A percentile compares a stretch with the other conserved stretches of the same genome.
phyloP scores from a whole-genome alignment of 2,113 vertebrate genomes.

The Pseudolaguvia tuberculata region DNA sequence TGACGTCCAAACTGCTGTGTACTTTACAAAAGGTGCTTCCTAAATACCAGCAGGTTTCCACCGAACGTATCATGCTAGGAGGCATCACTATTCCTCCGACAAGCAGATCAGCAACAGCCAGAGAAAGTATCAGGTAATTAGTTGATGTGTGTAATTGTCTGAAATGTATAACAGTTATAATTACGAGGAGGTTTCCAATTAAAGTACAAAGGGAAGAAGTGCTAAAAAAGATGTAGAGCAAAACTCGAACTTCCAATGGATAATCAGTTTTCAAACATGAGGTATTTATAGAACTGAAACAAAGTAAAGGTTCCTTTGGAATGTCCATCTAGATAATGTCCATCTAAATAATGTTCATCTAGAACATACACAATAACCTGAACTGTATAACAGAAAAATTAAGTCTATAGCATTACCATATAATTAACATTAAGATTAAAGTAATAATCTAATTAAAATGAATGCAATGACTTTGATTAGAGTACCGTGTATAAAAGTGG shows the following conservation, averaged over 20 bases:
- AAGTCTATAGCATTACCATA: neutral
- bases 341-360: constrained; percentile 38
- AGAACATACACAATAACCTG: neutral
- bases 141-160: constrained; percentile 61
- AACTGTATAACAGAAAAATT: neutral
- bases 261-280: constrained; percentile 69
- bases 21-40: constrained; percentile 79
- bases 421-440: neutral
- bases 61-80: constrained; percentile 76
- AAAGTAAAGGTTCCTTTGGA: constrained; percentile 45
- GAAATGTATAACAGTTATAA: constrained; percentile 54
- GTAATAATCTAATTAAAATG: neutral
- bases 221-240: constrained; percentile 69
- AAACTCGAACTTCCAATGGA: constrained; percentile 57
- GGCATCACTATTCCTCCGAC: constrained; percentile 76
- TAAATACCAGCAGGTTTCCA: constrained; percentile 77
- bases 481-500: no score
- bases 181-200: constrained; percentile 74
- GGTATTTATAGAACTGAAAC: constrained; percentile 64
- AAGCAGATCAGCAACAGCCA: constrained; percentile 67
- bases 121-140: constrained; percentile 71
- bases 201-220: constrained; percentile 70
- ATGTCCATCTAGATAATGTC: neutral
- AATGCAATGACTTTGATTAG: neutral
- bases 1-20: constrained; percentile 61